A percentile compares a stretch with the other conserved stretches of the same genome.
These are phyloP conservation scores for Charina bottae DNA, from an alignment of 2,113 vertebrate species.

Conservation along the genomic window DNA sequence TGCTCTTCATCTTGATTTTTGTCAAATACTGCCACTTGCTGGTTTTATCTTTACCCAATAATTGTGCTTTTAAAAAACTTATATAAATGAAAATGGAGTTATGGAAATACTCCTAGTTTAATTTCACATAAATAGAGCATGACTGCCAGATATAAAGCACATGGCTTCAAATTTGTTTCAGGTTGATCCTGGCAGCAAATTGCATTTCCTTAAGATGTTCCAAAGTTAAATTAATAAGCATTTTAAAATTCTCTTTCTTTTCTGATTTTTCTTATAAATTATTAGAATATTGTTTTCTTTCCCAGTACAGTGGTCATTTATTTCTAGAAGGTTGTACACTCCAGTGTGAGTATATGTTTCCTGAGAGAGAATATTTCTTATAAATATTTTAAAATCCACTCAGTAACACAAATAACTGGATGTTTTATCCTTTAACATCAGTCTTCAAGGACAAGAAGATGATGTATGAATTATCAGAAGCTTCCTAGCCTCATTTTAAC, in stretches of 20 bases:
- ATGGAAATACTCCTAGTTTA: neutral
- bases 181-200: neutral
- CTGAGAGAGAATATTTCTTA: neutral
- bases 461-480: neutral
- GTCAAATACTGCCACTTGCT: constrained; percentile 44
- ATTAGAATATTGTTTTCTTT: neutral
- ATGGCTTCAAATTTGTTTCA: neutral
- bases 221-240: neutral
- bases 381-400: neutral
- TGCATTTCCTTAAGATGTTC: neutral
- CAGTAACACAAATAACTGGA: neutral
- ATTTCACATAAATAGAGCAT: neutral
- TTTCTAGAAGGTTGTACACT: neutral
- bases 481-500: neutral
- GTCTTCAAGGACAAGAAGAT: neutral
- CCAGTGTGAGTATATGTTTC: neutral
- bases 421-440: neutral
- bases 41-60: constrained; percentile 50
- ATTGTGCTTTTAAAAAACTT: constrained; percentile 21
- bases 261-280: neutral
- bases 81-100: constrained; percentile 15
- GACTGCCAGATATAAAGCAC: constrained; percentile 23
- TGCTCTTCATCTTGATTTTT: constrained; percentile 8
- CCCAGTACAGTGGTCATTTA: neutral
- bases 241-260: constrained; percentile 3